Conservation (phyloP, 2,113 vertebrate genomes). For the Carassius carassius region DNA sequence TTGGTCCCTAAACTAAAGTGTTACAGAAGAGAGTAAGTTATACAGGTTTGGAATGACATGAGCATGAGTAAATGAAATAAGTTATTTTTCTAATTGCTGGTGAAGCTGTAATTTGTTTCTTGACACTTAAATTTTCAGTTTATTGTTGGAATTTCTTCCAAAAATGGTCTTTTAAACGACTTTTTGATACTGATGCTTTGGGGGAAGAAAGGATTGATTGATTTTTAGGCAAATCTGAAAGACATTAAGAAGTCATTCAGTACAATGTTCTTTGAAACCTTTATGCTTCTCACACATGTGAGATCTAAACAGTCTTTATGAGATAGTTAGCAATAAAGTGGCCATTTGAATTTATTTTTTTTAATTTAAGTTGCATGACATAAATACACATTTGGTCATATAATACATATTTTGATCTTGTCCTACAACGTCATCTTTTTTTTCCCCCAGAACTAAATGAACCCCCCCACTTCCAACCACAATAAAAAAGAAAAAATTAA, state of each 20-base stretch:
- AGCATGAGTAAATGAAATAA: neutral
- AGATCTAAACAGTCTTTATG: conserved; percentile 56
- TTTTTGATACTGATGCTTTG: neutral
- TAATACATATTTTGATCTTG: too few relatives aligned
- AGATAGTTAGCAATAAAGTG: conserved; percentile 55
- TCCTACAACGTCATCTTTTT: too few relatives aligned
- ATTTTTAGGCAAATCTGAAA: neutral
- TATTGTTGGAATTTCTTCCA: too few relatives aligned
- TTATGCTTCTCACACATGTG: neutral
- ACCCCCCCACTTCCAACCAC: too few relatives aligned
- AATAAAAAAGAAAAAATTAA: too few relatives aligned
- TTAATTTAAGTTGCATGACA: too few relatives aligned
- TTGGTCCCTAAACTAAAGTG: too few relatives aligned
- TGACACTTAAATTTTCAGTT: neutral
- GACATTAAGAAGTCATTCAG: neutral
- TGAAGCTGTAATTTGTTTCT: neutral
- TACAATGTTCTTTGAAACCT: neutral
- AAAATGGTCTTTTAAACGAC: too few relatives aligned
- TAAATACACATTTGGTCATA: too few relatives aligned
- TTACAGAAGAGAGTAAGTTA: neutral
- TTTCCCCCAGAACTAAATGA: too few relatives aligned
- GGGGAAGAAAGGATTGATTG: neutral
- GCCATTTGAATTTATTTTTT: conserved; percentile 64
- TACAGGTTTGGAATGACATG: neutral
- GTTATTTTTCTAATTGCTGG: neutral